phyloP scores from a whole-genome alignment of 2,113 vertebrate species.

The Mustela lutreola region DNA sequence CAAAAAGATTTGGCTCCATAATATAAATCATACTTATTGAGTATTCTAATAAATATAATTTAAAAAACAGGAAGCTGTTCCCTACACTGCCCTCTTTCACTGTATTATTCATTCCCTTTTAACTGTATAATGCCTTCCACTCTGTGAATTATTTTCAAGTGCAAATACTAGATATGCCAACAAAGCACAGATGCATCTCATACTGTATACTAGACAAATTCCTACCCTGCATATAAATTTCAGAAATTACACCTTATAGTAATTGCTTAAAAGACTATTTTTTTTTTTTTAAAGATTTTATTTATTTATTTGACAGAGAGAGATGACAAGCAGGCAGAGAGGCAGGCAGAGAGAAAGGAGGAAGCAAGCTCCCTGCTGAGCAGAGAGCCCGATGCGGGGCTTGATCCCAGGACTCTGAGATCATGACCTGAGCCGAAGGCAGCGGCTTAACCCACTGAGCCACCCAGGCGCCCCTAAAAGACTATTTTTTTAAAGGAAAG shows the following conservation, averaged over 20 bases:
- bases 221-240: neutral
- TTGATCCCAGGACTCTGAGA: too few species aligned
- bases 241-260: slow-evolving; percentile 4
- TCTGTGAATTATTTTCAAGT: slow-evolving; percentile 6
- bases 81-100: neutral
- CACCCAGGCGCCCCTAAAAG: too few species aligned
- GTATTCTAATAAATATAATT: neutral
- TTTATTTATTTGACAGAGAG: too few species aligned
- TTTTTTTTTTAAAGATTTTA: too few species aligned
- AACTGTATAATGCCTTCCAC: neutral
- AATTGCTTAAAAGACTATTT: neutral
- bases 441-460: too few species aligned
- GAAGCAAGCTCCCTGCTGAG: too few species aligned
- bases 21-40: neutral
- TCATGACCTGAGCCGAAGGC: too few species aligned
- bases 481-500: neutral
- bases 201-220: neutral
- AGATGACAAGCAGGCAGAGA: too few species aligned
- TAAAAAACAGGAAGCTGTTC: neutral
- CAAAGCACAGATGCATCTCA: neutral
- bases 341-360: too few species aligned
- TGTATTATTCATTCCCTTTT: slow-evolving; percentile 41
- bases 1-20: neutral
- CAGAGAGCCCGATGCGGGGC: too few species aligned
- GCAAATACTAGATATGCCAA: neutral